These are phyloP conservation scores for Ectobius pallidus DNA, from an alignment of 2,888 invertebrate species.

Conservation along the genomic window DNA sequence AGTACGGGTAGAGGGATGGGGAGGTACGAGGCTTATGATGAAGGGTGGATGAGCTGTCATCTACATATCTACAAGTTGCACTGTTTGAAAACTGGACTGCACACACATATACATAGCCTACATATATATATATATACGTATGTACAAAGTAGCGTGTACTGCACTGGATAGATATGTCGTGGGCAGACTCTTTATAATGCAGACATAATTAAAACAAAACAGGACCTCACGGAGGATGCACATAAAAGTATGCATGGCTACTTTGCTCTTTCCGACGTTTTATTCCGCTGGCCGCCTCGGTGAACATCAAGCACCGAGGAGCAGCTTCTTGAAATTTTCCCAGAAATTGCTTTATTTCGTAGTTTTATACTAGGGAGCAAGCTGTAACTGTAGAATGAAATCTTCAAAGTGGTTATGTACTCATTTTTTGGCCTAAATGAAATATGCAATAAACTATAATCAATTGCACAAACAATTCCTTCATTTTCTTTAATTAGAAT, in stretches of 20 bases:
- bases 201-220: slow-evolving; percentile 21
- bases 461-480: no score
- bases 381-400: no score
- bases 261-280: background rate
- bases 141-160: background rate
- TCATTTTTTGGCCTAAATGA: no score
- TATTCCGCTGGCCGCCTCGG: slow-evolving; percentile 13
- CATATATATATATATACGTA: background rate
- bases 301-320: background rate
- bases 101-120: no score
- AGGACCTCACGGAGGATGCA: background rate
- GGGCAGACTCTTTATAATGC: slow-evolving; percentile 12
- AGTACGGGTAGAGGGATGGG: background rate
- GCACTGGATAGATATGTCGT: slow-evolving; percentile 1
- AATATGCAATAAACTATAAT: no score
- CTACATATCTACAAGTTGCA: slow-evolving; percentile 26
- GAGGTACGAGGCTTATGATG: background rate
- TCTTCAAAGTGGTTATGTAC: no score
- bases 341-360: no score
- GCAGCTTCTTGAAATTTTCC: background rate
- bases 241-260: slow-evolving; percentile 25
- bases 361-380: no score
- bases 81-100: slow-evolving; percentile 30
- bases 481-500: no score
- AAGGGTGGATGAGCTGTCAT: slow-evolving; percentile 5